Evolutionary conservation across 2,113 vertebrate species (phyloP).

Genomic region (Chloropsis hardwickii): DNA sequence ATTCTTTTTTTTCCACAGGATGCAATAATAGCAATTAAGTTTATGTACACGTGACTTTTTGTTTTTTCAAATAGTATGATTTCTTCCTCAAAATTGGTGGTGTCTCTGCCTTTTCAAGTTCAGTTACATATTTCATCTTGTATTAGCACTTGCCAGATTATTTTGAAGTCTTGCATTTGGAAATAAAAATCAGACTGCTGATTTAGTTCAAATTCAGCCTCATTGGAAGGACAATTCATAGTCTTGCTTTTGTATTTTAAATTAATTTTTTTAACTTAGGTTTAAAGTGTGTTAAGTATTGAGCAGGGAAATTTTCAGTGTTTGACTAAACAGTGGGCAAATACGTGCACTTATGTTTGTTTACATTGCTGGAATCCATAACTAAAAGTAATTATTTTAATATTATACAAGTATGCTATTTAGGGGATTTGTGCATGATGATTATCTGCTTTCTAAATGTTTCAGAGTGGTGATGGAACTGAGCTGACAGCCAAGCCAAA

Average conservation of each 20-base stretch:
- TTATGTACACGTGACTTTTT: neutral
- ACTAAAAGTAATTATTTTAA: neutral
- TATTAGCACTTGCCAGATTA: neutral
- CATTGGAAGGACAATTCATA: neutral
- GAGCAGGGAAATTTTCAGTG: neutral
- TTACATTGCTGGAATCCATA: neutral
- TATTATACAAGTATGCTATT: neutral
- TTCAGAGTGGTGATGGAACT: conserved; percentile 78
- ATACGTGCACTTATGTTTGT: neutral
- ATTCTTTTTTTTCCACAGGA: neutral
- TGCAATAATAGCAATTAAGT: neutral
- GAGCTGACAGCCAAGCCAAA: conserved; percentile 88
- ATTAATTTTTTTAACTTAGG: neutral
- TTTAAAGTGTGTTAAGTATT: neutral
- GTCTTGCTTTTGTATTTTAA: neutral
- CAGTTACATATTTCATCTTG: neutral
- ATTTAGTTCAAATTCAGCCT: neutral
- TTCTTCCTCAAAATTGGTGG: neutral
- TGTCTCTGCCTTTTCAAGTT: neutral
- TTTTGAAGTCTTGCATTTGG: neutral
- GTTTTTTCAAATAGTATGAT: neutral
- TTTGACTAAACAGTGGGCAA: neutral
- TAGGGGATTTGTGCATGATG: neutral
- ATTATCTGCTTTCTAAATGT: conserved; percentile 25
- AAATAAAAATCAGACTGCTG: neutral